A percentile compares a stretch with the other conserved stretches of the same genome.
Conservation (phyloP, 2,797 vertebrate species). For the Enteromius trimaculatus region DNA sequence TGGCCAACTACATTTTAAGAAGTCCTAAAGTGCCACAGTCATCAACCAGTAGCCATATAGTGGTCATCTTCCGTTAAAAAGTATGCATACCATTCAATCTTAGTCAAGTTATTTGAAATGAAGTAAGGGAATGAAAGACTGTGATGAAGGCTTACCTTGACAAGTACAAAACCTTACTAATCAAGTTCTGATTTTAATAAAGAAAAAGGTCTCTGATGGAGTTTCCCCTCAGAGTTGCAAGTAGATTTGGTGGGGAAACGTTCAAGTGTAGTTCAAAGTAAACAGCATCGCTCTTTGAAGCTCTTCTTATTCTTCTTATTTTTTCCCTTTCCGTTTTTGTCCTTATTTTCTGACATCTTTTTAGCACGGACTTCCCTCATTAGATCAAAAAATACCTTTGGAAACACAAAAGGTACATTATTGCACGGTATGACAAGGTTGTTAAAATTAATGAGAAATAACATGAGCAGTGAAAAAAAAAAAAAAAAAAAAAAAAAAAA, state of each 20-base stretch:
- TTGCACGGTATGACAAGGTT: background rate
- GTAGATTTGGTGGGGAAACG: slow-evolving; percentile 58
- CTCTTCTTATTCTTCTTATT: slow-evolving; percentile 95
- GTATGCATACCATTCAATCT: slow-evolving; percentile 49
- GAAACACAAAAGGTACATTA: slow-evolving; percentile 5
- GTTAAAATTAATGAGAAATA: background rate
- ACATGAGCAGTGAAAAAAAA: too few species aligned
- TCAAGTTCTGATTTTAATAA: slow-evolving; percentile 51
- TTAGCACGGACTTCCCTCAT: slow-evolving; percentile 97
- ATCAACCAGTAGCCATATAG: slow-evolving; percentile 64
- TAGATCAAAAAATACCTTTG: slow-evolving; percentile 96
- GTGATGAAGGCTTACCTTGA: slow-evolving; percentile 62
- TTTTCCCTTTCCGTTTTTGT: slow-evolving; percentile 98
- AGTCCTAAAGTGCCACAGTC: slow-evolving; percentile 66
- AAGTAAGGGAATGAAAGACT: slow-evolving; percentile 55
- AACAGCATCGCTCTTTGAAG: slow-evolving; percentile 95
- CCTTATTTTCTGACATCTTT: slow-evolving; percentile 98
- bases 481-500: background rate
- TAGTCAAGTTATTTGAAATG: slow-evolving; percentile 48
- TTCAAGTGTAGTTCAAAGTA: slow-evolving; percentile 84
- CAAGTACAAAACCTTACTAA: slow-evolving; percentile 49
- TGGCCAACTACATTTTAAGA: slow-evolving; percentile 49
- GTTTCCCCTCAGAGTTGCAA: slow-evolving; percentile 56
- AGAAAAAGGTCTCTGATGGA: slow-evolving; percentile 39
- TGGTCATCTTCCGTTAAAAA: slow-evolving; percentile 62